A percentile compares a stretch with the other conserved stretches of the same genome.
phyloP scores from a whole-genome alignment of 2,113 vertebrate genomes.

The Rhea americana region DNA sequence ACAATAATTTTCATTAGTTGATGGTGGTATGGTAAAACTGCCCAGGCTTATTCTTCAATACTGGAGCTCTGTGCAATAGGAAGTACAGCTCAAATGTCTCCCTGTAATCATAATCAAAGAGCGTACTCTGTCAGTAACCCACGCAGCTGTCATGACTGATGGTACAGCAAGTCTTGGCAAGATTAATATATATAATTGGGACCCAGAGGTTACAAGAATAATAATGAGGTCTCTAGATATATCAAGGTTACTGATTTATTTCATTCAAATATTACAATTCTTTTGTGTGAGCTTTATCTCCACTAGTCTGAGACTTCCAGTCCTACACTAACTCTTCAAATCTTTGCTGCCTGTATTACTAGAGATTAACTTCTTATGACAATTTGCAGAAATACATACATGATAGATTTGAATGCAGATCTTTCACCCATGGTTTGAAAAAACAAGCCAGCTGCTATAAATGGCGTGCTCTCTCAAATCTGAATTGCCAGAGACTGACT shows the following conservation, averaged over 20 bases:
- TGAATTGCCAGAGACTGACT: neutral
- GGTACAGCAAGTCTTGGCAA: neutral
- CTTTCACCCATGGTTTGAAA: neutral
- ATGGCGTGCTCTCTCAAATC: neutral
- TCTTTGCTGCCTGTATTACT: neutral
- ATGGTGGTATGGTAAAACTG: neutral
- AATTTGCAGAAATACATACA: neutral
- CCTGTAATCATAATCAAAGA: neutral
- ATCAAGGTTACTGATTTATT: neutral
- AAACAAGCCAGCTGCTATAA: neutral
- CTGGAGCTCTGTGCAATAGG: neutral
- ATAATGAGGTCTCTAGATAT: neutral
- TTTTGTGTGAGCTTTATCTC: neutral
- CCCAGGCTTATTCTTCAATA: neutral
- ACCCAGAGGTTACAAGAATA: neutral
- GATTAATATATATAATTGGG: neutral
- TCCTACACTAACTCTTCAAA: neutral
- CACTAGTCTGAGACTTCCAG: neutral
- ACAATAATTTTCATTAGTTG: neutral
- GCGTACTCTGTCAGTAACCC: neutral
- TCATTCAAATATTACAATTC: neutral
- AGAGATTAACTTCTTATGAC: neutral
- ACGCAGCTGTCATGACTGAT: neutral
- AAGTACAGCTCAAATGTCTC: neutral
- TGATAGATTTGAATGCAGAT: neutral